These are phyloP conservation scores for Tenualosa ilisha DNA, from an alignment of 2,797 vertebrate genomes.

Conservation along the genomic window DNA sequence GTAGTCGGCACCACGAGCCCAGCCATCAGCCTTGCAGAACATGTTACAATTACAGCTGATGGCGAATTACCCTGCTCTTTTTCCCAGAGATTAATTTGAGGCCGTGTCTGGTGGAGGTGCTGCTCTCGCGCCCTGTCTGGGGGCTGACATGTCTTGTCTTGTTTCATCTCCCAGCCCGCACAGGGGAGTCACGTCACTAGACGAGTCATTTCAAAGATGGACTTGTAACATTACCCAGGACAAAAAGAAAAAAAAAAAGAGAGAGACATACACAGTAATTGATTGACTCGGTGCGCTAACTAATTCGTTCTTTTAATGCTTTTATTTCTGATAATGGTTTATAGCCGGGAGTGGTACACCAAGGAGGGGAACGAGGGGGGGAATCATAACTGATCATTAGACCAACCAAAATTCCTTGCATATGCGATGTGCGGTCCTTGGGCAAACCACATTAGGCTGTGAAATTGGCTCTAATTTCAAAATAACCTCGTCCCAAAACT, in stretches of 20 bases:
- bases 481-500: conserved; percentile 54
- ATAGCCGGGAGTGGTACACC: neutral
- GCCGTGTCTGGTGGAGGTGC: conserved; percentile 44
- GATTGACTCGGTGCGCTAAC: conserved; percentile 12
- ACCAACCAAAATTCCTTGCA: conserved; percentile 16
- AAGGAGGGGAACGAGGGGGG: neutral
- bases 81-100: conserved; percentile 65
- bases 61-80: conserved; percentile 60
- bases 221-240: neutral
- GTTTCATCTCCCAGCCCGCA: neutral
- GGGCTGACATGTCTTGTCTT: conserved; percentile 32
- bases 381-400: conserved; percentile 15
- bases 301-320: conserved; percentile 17
- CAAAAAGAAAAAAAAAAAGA: neutral
- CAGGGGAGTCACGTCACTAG: neutral
- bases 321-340: conserved; percentile 22
- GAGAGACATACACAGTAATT: neutral
- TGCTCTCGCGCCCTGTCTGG: neutral
- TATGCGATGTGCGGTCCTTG: conserved; percentile 33
- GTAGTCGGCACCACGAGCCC: conserved; percentile 54
- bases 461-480: conserved; percentile 44
- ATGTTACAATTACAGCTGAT: conserved; percentile 68
- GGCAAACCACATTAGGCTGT: conserved; percentile 51
- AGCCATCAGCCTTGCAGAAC: conserved; percentile 62
- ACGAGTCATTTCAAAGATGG: conserved; percentile 18